Base-by-base conservation (phyloP, 2,113 vertebrate genomes). In the Rafetus swinhoei region DNA sequence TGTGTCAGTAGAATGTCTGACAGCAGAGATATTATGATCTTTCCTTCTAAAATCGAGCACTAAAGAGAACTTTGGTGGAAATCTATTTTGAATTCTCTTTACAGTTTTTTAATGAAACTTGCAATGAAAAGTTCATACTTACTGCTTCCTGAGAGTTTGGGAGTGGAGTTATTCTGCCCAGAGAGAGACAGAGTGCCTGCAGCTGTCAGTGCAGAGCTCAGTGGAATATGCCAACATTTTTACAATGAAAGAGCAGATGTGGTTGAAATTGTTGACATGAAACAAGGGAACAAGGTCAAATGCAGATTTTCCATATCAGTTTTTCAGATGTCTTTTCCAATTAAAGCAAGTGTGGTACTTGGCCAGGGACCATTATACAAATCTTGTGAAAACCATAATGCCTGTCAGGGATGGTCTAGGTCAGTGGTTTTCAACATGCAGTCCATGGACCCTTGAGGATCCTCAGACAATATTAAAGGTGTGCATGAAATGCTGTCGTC, bases 211-310 rank as follows among this genome's bases (percentile, higher is more conserved):
- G 95, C 77, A 87, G 56, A 89, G n/a, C 62, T 93, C 89, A 83
- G 88, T 94, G 83, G 95, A 94, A 90, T 79, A 95, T 72, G 95
- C 97, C 97, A 98, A 90, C 92, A 93, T 93, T 97, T 97, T 98
- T 97, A 96, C 93, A 96, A 94, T 96, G 90, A 65, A 84, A 95
- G 94, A 98, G 96, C 97, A 98, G 97, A 98, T 98, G 97, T 94
- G 93, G 95, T 90, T 91, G 84, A 95, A 97, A 95, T 85, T 96
- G 93, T 95, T 92, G 91, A 97, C 96, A 96, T n/a, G 93, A 94
- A 95, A 59, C 57, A 91, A 90, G 90, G 94, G 97, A 95, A 90
- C 35, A 9, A 91, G 97, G 97, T 98, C 97, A 98, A 97, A 96
- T 77, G 85, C 77, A 89, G 86, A 97, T 96, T 96, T 96, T 97